Evolutionary conservation across 2,797 vertebrate species (phyloP).

Genomic region (Pelobates cultripes): DNA sequence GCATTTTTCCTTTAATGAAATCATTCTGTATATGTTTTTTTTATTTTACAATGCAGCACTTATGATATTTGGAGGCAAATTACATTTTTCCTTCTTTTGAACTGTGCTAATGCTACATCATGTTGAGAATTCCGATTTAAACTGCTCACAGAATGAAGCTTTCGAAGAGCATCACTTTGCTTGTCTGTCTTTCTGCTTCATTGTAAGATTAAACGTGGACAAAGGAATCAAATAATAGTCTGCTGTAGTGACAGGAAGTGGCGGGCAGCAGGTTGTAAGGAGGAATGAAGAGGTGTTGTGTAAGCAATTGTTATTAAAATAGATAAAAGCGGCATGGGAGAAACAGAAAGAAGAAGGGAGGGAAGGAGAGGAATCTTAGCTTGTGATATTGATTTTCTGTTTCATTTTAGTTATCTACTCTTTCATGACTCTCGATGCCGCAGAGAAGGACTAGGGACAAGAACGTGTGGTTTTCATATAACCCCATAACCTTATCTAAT

Average conservation of each 20-base stretch:
- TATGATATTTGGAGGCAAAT: background rate
- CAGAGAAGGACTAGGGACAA: background rate
- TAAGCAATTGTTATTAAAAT: constrained; percentile 45
- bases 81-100: background rate
- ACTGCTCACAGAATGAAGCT: background rate
- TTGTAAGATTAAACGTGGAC: constrained; percentile 17
- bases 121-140: constrained; percentile 5
- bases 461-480: constrained; percentile 6
- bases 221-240: constrained; percentile 36
- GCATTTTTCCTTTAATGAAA: background rate
- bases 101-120: background rate
- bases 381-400: constrained; percentile 48
- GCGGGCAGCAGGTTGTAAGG: constrained; percentile 8
- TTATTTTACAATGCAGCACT: background rate
- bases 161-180: background rate
- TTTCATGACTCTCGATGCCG: background rate
- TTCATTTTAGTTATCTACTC: constrained; percentile 35
- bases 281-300: constrained; percentile 37
- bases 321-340: constrained; percentile 29
- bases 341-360: constrained; percentile 18
- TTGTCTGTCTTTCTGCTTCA: constrained; percentile 7
- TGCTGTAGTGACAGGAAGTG: constrained; percentile 15
- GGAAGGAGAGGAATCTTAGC: constrained; percentile 9
- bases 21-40: background rate
- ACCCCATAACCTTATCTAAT: background rate